phyloP scores from a whole-genome alignment of 2,888 invertebrate genomes.

The Drosophila acutilabella region DNA sequence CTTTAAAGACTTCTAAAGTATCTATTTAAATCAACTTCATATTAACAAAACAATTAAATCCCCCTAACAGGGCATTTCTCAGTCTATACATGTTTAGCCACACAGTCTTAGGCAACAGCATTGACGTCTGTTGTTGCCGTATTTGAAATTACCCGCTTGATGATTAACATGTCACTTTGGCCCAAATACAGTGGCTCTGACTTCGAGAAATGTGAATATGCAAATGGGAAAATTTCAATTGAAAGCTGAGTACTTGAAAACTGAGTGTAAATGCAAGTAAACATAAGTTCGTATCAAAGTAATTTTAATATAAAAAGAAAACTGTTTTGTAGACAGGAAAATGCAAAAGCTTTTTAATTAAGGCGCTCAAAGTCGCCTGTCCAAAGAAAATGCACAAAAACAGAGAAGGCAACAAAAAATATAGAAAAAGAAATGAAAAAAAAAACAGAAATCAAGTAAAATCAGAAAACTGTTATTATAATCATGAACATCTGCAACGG shows the following conservation, averaged over 20 bases:
- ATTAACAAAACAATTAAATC: too few species aligned
- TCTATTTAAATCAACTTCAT: too few species aligned
- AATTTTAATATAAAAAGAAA: constrained; percentile 52
- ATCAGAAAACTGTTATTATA: constrained; percentile 77
- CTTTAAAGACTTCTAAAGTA: too few species aligned
- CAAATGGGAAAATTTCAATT: constrained; percentile 48
- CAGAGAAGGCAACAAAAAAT: background rate
- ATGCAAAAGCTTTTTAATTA: constrained; percentile 77
- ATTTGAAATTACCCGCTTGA: constrained; percentile 75
- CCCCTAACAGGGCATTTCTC: constrained; percentile 37
- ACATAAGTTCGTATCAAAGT: constrained; percentile 44
- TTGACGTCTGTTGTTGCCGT: constrained; percentile 35
- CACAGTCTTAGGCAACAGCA: background rate
- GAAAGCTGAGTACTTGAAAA: constrained; percentile 29
- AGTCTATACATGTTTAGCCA: background rate
- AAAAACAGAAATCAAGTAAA: constrained; percentile 54
- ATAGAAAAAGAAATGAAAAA: background rate
- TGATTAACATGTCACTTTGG: constrained; percentile 66
- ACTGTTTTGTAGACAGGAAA: constrained; percentile 31
- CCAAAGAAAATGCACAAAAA: constrained; percentile 50
- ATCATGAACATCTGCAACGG: constrained; percentile 43
- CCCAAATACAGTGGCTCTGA: constrained; percentile 64
- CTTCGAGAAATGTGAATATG: constrained; percentile 38
- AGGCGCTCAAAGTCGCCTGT: constrained; percentile 66
- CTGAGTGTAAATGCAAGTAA: constrained; percentile 4